phyloP scores from a whole-genome alignment of 2,888 invertebrate species.

The Drosophila acutilabella region DNA sequence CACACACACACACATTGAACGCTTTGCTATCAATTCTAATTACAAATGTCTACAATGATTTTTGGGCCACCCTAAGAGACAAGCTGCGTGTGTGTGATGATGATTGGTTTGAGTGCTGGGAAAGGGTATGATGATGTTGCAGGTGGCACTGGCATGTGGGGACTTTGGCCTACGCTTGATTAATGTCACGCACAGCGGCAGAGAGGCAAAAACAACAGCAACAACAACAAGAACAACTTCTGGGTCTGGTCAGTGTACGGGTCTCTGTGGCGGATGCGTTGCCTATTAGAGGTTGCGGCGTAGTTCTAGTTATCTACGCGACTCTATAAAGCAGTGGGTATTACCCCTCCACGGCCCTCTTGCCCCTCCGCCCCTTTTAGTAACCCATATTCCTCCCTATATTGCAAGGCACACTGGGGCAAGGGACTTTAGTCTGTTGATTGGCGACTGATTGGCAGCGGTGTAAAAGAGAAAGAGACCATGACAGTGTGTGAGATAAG shows the following conservation, averaged over 20 bases:
- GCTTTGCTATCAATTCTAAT: slow-evolving; percentile 84
- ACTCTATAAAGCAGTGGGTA: slow-evolving; percentile 5
- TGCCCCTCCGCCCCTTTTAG: too few species aligned
- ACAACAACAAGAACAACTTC: slow-evolving; percentile 22
- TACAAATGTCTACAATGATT: slow-evolving; percentile 85
- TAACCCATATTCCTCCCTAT: background rate
- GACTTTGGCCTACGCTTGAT: slow-evolving; percentile 65
- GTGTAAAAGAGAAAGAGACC: slow-evolving; percentile 45
- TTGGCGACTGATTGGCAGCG: slow-evolving; percentile 50
- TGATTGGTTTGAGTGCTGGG: slow-evolving; percentile 30
- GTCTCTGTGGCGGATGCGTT: slow-evolving; percentile 59
- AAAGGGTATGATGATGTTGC: slow-evolving; percentile 31
- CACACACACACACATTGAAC: slow-evolving; percentile 1
- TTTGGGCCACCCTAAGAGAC: slow-evolving; percentile 68
- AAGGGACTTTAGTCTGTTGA: slow-evolving; percentile 29
- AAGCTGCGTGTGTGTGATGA: slow-evolving; percentile 16
- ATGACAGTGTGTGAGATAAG: slow-evolving; percentile 39
- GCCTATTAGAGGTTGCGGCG: slow-evolving; percentile 74
- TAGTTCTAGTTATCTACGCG: slow-evolving; percentile 63
- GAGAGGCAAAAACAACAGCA: slow-evolving; percentile 36
- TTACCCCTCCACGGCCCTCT: background rate
- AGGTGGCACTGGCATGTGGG: slow-evolving; percentile 48
- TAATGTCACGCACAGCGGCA: slow-evolving; percentile 69
- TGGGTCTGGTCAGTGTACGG: slow-evolving; percentile 31
- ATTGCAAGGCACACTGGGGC: slow-evolving; percentile 7